Conservation (phyloP, 2,888 invertebrate species). For the Lamproptera curius region DNA sequence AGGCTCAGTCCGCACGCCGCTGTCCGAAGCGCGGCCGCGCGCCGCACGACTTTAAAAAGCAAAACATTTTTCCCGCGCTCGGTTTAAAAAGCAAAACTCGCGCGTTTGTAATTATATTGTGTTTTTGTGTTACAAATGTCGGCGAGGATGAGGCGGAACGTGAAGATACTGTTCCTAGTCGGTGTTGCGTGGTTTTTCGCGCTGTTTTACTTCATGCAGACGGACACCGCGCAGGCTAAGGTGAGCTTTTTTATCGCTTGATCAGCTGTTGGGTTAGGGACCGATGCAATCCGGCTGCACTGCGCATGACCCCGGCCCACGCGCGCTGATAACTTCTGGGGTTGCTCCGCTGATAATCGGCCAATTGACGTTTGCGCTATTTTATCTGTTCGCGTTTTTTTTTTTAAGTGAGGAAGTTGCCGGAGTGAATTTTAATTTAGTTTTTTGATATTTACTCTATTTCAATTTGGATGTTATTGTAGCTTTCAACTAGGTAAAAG, state of each 20-base stretch:
- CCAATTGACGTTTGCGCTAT: no score
- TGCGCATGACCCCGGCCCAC: slow-evolving; percentile 57
- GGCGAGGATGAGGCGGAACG: slow-evolving; percentile 59
- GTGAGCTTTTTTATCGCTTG: slow-evolving; percentile 38
- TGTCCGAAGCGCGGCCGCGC: slow-evolving; percentile 69
- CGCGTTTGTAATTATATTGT: neutral
- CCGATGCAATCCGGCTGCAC: slow-evolving; percentile 39
- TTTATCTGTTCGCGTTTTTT: no score
- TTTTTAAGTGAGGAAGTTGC: no score
- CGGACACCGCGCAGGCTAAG: slow-evolving; percentile 60
- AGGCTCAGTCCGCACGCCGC: slow-evolving; percentile 60
- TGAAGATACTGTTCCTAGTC: slow-evolving; percentile 63
- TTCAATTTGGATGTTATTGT: no score
- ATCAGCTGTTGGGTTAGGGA: slow-evolving; percentile 41
- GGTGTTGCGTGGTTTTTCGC: slow-evolving; percentile 68
- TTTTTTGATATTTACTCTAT: no score
- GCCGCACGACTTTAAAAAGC: slow-evolving; percentile 45
- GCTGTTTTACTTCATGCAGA: slow-evolving; percentile 69
- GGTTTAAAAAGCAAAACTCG: slow-evolving; percentile 30
- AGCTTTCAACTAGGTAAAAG: no score
- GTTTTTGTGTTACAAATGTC: neutral
- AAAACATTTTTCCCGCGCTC: slow-evolving; percentile 33
- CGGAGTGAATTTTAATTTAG: no score
- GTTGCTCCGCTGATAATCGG: slow-evolving; percentile 7
- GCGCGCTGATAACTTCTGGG: slow-evolving; percentile 41